Percentiles rank a stretch among this genome's conserved stretches.
These are phyloP conservation scores for Conus ventricosus DNA, from an alignment of 1,140 invertebrate species.

Conservation along the genomic window DNA sequence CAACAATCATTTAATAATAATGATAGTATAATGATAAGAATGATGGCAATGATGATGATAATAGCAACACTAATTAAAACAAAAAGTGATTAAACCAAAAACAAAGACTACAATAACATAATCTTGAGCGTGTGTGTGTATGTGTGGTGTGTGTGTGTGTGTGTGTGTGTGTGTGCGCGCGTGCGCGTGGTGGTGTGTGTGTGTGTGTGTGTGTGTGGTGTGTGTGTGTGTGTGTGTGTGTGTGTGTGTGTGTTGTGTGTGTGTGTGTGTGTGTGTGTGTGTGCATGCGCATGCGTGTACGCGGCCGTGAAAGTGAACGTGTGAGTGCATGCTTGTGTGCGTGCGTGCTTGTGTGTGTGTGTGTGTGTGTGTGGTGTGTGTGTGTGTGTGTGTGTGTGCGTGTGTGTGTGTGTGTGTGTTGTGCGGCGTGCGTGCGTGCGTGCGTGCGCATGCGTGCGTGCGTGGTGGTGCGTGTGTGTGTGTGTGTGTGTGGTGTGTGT, in stretches of 20 bases:
- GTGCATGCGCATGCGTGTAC: not conserved
- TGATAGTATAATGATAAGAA: too few species aligned
- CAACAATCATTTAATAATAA: too few species aligned
- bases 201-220: not conserved
- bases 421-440: too few species aligned
- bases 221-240: not conserved
- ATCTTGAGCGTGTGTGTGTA: not conserved
- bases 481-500: not conserved
- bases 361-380: not conserved
- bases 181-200: not conserved
- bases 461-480: not conserved
- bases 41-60: too few species aligned
- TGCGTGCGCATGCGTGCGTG: too few species aligned
- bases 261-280: constrained; percentile 10
- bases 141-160: not conserved
- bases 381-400: not conserved
- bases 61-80: too few species aligned
- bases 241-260: not conserved
- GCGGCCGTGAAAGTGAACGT: too few species aligned
- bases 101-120: too few species aligned
- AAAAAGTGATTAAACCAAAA: too few species aligned
- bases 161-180: not conserved
- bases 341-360: not conserved
- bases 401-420: not conserved
- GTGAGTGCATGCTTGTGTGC: not conserved